Conservation (phyloP, 1,140 invertebrate species). For the Drosophila pectinifera region DNA sequence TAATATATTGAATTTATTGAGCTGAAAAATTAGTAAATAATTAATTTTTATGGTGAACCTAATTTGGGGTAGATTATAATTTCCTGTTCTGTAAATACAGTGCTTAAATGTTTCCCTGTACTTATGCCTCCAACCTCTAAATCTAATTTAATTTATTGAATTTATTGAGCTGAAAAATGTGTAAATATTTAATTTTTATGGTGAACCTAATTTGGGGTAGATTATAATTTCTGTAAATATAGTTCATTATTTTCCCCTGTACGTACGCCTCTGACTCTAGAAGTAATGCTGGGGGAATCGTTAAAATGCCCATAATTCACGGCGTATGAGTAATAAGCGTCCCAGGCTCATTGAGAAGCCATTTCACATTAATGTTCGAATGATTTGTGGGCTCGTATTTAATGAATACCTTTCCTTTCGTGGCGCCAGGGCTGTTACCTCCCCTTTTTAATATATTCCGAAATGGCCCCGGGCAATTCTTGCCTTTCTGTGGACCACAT, state of each 20-base stretch:
- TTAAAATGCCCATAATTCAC: constrained; percentile 25
- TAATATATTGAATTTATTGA: too few relatives aligned
- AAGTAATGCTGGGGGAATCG: neutral
- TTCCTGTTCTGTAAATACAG: too few relatives aligned
- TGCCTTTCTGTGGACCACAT: constrained; percentile 29
- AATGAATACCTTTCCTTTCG: constrained; percentile 29
- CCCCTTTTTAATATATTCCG: constrained; percentile 35
- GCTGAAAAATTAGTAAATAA: neutral
- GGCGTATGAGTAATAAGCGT: constrained; percentile 26
- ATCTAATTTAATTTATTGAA: too few relatives aligned
- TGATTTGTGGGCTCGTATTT: constrained; percentile 32
- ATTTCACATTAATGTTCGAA: constrained; percentile 25
- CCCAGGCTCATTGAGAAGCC: constrained; percentile 16
- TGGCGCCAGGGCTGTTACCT: constrained; percentile 26
- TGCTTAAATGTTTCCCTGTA: too few relatives aligned
- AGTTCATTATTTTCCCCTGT: too few relatives aligned
- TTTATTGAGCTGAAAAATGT: too few relatives aligned
- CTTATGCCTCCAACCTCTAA: too few relatives aligned
- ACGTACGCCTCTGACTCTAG: neutral
- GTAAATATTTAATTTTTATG: too few relatives aligned
- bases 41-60: too few relatives aligned
- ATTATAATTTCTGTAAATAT: neutral
- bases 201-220: too few relatives aligned
- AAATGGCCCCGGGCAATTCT: constrained; percentile 28
- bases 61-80: too few relatives aligned